Conservation (phyloP, 1,140 invertebrate species). For the Hycleus cichorii region DNA sequence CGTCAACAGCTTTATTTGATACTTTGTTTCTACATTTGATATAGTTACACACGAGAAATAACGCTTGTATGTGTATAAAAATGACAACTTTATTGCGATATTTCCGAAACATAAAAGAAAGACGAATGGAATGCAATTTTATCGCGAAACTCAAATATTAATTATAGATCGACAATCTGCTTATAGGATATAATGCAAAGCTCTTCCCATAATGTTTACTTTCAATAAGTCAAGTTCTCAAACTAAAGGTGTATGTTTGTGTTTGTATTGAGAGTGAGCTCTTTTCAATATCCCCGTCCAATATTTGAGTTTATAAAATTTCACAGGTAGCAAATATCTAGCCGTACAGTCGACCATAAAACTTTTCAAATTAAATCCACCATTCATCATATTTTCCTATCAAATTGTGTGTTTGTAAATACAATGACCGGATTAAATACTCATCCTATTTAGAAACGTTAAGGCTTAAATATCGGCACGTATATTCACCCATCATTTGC, state of each 20-base stretch:
- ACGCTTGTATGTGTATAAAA: too few relatives aligned
- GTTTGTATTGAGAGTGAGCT: neutral
- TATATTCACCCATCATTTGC: constrained; percentile 18
- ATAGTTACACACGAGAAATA: neutral
- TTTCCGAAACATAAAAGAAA: constrained; percentile 3
- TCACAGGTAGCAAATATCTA: constrained; percentile 15
- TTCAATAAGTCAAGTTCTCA: constrained; percentile 18
- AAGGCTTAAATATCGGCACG: constrained; percentile 4
- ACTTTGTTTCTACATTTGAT: constrained; percentile 22
- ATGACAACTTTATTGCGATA: constrained; percentile 20
- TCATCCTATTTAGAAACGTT: constrained; percentile 30
- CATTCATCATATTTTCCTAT: neutral
- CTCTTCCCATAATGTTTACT: constrained; percentile 8
- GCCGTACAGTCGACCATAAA: neutral
- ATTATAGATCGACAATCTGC: too few relatives aligned
- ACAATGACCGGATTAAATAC: constrained; percentile 33
- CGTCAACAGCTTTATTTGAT: constrained; percentile 25
- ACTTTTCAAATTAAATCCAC: neutral
- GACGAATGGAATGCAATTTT: too few relatives aligned
- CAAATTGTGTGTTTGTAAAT: too few relatives aligned
- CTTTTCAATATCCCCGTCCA: constrained; percentile 5
- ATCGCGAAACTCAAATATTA: too few relatives aligned
- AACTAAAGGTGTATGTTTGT: constrained; percentile 14
- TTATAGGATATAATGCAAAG: too few relatives aligned
- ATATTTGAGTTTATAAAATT: constrained; percentile 20